A percentile compares a stretch with the other conserved stretches of the same genome.
These are phyloP conservation scores for Gonatopus flavifemur DNA, from an alignment of 1,140 invertebrate genomes.

Conservation along the genomic window DNA sequence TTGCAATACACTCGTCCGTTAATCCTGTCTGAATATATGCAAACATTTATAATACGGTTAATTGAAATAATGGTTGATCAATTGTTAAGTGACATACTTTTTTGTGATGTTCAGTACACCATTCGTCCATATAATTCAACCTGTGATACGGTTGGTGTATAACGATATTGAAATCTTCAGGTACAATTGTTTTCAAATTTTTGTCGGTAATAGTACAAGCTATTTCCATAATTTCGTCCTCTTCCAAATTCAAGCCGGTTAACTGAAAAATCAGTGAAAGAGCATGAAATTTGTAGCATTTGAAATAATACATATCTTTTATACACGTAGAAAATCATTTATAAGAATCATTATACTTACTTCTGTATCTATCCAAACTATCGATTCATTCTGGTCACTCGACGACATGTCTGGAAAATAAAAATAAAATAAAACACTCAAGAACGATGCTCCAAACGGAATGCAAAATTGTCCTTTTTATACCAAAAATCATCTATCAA, in stretches of 20 bases:
- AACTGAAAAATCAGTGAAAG: slow-evolving; percentile 36
- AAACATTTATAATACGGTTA: too few species aligned
- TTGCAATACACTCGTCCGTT: slow-evolving; percentile 68
- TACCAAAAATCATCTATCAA: too few species aligned
- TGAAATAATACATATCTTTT: slow-evolving; percentile 3
- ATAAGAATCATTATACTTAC: slow-evolving; percentile 22
- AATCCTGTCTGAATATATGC: slow-evolving; percentile 70
- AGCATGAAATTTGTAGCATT: neutral
- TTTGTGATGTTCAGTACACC: slow-evolving; percentile 78
- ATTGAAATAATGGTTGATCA: too few species aligned
- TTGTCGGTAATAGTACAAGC: slow-evolving; percentile 85
- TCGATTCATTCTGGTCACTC: too few species aligned
- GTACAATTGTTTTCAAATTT: slow-evolving; percentile 72
- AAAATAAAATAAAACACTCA: too few species aligned
- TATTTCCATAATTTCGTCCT: slow-evolving; percentile 83
- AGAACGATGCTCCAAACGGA: too few species aligned
- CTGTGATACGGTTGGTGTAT: slow-evolving; percentile 77
- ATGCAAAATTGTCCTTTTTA: too few species aligned
- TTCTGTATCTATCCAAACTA: slow-evolving; percentile 48
- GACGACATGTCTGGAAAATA: too few species aligned
- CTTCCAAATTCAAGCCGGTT: slow-evolving; percentile 71
- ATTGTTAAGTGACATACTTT: slow-evolving; percentile 58
- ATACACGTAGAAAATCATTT: neutral
- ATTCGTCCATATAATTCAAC: slow-evolving; percentile 78
- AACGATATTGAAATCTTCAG: slow-evolving; percentile 75